Percentiles rank a stretch among this genome's conserved stretches.
phyloP scores from a whole-genome alignment of 2,113 vertebrate genomes.

The Rhinolophus sinicus region DNA sequence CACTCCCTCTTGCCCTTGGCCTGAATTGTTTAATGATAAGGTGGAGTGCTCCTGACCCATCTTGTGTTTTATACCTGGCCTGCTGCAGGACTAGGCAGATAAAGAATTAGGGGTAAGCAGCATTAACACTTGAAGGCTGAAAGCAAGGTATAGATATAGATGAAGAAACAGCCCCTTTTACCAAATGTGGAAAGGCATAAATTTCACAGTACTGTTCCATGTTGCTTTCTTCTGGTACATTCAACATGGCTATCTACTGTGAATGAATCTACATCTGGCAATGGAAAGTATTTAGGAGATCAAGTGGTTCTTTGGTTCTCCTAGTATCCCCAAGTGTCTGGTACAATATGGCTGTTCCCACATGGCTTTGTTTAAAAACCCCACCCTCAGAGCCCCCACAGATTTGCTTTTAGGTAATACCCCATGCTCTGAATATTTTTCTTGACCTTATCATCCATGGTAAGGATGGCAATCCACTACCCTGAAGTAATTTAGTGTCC shows the following conservation, averaged over 20 bases:
- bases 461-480: background rate
- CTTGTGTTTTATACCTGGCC: conserved; percentile 8
- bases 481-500: background rate
- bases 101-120: background rate
- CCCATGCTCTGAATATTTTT: conserved; percentile 5
- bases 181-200: background rate
- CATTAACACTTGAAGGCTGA: background rate
- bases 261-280: background rate
- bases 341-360: background rate
- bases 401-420: background rate
- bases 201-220: background rate
- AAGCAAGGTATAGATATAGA: background rate
- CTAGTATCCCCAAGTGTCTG: background rate
- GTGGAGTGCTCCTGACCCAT: background rate
- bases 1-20: background rate
- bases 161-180: background rate
- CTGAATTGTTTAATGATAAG: background rate
- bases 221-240: background rate
- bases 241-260: background rate
- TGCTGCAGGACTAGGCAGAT: background rate
- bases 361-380: background rate
- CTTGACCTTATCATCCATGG: background rate
- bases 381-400: background rate
- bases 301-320: background rate
- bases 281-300: background rate